Conservation (phyloP, 2,797 vertebrate genomes). For the Rhabdophis nuchalis region DNA sequence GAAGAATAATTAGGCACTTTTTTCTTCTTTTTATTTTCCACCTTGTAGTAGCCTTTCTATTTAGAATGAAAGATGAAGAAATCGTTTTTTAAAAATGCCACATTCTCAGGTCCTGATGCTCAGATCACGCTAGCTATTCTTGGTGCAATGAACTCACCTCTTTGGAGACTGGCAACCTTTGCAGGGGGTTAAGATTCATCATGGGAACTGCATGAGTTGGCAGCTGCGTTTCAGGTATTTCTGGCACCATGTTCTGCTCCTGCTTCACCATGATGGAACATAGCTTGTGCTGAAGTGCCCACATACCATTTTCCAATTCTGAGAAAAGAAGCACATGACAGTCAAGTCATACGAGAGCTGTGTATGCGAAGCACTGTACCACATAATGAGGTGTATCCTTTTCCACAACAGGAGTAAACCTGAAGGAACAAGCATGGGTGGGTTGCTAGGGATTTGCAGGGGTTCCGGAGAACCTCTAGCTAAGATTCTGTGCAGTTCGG, state of each 20-base stretch:
- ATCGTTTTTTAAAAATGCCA: not conserved
- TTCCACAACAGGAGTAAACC: slow-evolving; percentile 7
- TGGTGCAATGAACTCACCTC: slow-evolving; percentile 71
- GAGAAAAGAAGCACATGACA: slow-evolving; percentile 43
- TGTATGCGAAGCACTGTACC: slow-evolving; percentile 10
- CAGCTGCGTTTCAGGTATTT: slow-evolving; percentile 70
- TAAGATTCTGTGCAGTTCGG: too few species aligned
- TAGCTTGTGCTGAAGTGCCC: slow-evolving; percentile 92
- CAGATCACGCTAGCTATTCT: not conserved
- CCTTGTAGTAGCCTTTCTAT: not conserved
- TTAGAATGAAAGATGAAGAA: not conserved
- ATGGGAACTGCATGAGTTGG: slow-evolving; percentile 66
- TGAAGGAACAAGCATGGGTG: not conserved
- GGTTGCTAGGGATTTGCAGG: too few species aligned
- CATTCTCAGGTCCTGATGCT: not conserved
- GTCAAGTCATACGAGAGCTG: slow-evolving; percentile 14
- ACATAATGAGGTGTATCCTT: not conserved
- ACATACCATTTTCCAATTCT: slow-evolving; percentile 85
- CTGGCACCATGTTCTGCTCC: slow-evolving; percentile 80
- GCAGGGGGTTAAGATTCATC: slow-evolving; percentile 76
- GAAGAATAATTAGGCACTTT: not conserved
- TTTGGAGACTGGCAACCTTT: slow-evolving; percentile 78
- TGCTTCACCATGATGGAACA: slow-evolving; percentile 95
- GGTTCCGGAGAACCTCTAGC: too few species aligned
- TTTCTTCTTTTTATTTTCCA: slow-evolving; percentile 17